Evolutionary conservation across 2,888 invertebrate species (phyloP), one percentile per base, ranked within the genome.

Genomic region (Byasa hedistus): DNA sequence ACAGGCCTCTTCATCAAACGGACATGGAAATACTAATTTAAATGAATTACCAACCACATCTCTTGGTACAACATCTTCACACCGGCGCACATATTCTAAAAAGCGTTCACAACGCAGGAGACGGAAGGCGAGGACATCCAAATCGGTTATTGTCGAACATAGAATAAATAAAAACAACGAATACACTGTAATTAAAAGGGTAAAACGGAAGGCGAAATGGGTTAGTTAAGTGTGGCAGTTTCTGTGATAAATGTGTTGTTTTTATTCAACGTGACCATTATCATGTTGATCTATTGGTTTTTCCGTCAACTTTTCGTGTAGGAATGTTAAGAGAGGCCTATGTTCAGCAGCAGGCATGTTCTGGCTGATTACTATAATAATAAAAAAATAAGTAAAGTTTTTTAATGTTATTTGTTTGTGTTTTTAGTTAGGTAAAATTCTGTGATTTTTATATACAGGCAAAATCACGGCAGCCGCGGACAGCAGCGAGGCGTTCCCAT

Each of bases 121-220:
- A 71, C 76, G 77, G 19, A 83, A 78, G 52, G 77, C 87, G 58
- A 86, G 91, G 69, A 87, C 87, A 69, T 89, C 92, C 68, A 92
- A 92, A 75, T 94, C 94, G 69, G 94, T 94, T 64, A 93, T 94
- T 7, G 92, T 94, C n/a, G 94, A 94, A 71, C 95, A 95, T 79
- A 94, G 94, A 79, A 82, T 94, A 4, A 92, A 94, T 75, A 92
- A 93, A 63, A 93, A 94, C 71, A 93, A 94, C 51, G 94, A 94
- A 73, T 92, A 93, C 72, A 93, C 94, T 1, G 87, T 94, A 75
- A 93, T 92, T 17, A 92, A 87, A 73, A 87, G 88, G 71, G 86
- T 92, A 54, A 89, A 85, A 70, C 84, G 87, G 59, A 90, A 86
- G 64, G 70, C 84, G 21, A 85, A 82, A 71, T 87, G 79, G 83